Evolutionary conservation across 2,888 invertebrate genomes (phyloP), one percentile per base, ranked within the genome.

Genomic region (Archips xylosteana): DNA sequence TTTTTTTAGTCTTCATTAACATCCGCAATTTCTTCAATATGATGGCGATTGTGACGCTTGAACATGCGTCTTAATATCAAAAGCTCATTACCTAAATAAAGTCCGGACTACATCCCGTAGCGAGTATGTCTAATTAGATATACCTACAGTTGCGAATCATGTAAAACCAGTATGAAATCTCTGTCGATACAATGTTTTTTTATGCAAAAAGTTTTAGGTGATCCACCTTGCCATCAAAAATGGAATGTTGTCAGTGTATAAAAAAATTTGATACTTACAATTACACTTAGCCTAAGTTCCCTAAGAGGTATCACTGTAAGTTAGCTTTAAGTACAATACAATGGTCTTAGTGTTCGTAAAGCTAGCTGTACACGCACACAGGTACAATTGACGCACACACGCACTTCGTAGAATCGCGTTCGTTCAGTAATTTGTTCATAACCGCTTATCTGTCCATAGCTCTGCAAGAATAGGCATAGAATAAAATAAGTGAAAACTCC

Each of bases 251-350:
- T 65, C 65, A 64, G 64, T 49, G 54, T 23, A 51, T 51, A 51
- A 65, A 65, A 23, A 39, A 54, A 49, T 49, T 51, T 49, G 49
- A 8, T 9, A 12, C 54, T 39, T 67, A 39, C 39, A 39, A 69
- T 71, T 65, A 71, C 75, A 12, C 60, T 74, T 70, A 80, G 80
- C 79, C 80, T 81, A 80, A 75, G 75, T 79, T 74, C 74, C 42
- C 74, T 72, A 75, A 75, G 71, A 77, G 78, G 70, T 78, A 75
- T 76, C 77, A 69, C 77, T 23, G 6, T 15, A 54, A 23, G 54
- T 54, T 69, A 59, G 76, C 8, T 23, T 78, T 76, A 77, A 80
- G 79, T 80, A 80, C 78, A 77, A 65, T 23, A 23, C 23, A 23
- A 23, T 23, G 42, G 69, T 69, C n/a, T 49, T 64, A 74, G 61